phyloP scores from a whole-genome alignment of 2,888 invertebrate genomes.

The Zootermopsis nevadensis region DNA sequence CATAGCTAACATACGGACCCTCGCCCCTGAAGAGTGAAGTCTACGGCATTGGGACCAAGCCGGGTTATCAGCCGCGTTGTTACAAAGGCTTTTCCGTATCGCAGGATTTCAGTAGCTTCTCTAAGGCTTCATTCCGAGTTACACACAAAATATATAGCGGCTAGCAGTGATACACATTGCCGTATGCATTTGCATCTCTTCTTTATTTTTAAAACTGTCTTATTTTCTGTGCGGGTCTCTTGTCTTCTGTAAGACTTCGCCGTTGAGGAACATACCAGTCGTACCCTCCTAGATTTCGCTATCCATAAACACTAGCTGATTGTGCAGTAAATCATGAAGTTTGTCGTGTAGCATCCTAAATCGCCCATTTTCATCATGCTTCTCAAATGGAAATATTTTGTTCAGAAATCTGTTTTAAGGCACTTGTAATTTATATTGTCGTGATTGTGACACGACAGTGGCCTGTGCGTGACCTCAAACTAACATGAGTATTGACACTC shows the following conservation, averaged over 20 bases:
- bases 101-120: neutral
- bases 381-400: no score
- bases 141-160: neutral
- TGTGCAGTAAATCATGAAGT: no score
- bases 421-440: no score
- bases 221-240: neutral
- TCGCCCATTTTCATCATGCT: no score
- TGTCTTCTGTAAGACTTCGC: neutral
- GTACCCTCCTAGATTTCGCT: no score
- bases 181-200: neutral
- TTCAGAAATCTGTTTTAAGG: no score
- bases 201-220: neutral
- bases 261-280: no score
- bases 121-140: neutral
- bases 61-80: neutral
- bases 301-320: no score
- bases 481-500: no score
- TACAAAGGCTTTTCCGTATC: neutral
- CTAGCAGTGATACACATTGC: neutral
- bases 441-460: no score
- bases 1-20: neutral
- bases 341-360: no score
- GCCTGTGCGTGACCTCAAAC: no score
- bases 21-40: neutral
- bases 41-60: neutral